Conservation (phyloP, 2,113 vertebrate species). For the Neomonachus schauinslandi region DNA sequence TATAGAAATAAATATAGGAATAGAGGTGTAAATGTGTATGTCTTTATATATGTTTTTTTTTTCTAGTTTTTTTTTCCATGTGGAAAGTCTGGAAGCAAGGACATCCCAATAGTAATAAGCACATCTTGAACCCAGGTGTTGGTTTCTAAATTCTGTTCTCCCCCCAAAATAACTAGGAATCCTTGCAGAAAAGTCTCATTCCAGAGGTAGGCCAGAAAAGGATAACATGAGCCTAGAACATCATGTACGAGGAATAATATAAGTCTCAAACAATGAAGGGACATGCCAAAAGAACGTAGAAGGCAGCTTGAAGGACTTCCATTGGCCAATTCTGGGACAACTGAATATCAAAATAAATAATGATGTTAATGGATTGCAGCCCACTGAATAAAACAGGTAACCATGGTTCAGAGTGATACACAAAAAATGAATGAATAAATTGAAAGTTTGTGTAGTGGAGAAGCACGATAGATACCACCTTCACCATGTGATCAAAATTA, state of each 20-base stretch:
- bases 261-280: background rate
- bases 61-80: background rate
- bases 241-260: background rate
- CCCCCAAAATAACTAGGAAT: background rate
- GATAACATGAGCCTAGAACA: background rate
- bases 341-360: background rate
- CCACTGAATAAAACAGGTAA: background rate
- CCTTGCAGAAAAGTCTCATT: background rate
- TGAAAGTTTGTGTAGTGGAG: background rate
- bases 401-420: background rate
- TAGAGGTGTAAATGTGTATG: background rate
- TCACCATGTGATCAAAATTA: background rate
- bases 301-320: background rate
- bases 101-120: background rate
- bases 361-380: background rate
- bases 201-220: background rate
- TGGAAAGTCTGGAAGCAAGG: background rate
- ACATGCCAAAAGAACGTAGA: background rate
- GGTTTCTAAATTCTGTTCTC: background rate
- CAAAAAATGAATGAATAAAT: background rate
- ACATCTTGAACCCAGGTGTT: background rate
- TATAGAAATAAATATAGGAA: background rate
- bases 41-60: background rate
- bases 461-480: background rate
- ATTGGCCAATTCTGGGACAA: background rate